Evolutionary conservation across 2,888 invertebrate species (phyloP), one percentile per base, ranked within the genome.

Genomic region (Tanytarsus gracilentus): DNA sequence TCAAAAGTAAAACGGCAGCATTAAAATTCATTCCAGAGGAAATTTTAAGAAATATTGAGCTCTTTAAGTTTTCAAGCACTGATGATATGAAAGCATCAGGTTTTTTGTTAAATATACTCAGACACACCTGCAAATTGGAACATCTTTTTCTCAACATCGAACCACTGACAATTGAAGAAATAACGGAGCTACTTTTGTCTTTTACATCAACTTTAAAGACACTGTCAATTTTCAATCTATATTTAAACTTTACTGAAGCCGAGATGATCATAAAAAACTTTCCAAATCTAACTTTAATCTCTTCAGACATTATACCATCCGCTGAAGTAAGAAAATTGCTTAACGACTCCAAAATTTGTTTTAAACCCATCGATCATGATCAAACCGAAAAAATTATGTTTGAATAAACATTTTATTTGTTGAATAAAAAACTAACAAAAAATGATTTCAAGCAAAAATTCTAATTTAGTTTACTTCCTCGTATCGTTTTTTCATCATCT

Each of bases 401-500:
- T 29, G n/a, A 33, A 33, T 33, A 33, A 11, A 33, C n/a, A 4
- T 33, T 44, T 44, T 44, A 44, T 44, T 33, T 14, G 7, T 36
- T 36, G 36, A 36, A 16, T 36, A 36, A 36, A 36, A 36, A 36
- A 6, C 36, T n/a, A 14, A 36, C 36, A 36, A 36, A 33, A 33
- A 3, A 3, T 33, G n/a, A 3, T 33, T 3, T 11, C 11, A 33
- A 33, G 14, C 33, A n/a, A 4, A 9, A 33, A 11, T 3, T 11
- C n/a, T 33, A 36, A 51, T 3, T 36, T 36, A 36, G 7, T 67
- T 72, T 6, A 69, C 72, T 62, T 70, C 71, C 27, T 75, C 73
- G 64, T 74, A 74, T 51, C 74, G 70, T 25, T 71, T 68, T 63
- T 74, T 74, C 74, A 74, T 74, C 75, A 75, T 74, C 62, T 72